phyloP scores from a whole-genome alignment of 2,797 vertebrate species.

The Clarias pachynema region DNA sequence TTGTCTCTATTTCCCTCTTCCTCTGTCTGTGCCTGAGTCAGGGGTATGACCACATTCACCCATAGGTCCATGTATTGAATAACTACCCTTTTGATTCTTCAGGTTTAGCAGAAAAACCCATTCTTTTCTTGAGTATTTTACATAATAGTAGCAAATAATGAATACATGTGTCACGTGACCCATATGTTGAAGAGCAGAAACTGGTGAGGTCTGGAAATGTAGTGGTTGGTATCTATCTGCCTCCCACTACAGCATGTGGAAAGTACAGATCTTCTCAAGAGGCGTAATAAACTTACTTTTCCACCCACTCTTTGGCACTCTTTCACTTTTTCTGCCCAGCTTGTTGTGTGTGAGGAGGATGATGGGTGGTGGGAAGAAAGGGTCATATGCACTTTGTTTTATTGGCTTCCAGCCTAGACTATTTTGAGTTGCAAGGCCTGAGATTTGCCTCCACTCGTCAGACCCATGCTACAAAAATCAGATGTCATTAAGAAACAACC shows the following conservation, averaged over 20 bases:
- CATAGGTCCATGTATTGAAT: slow-evolving; percentile 49
- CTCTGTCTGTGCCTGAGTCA: slow-evolving; percentile 63
- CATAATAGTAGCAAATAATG: not conserved
- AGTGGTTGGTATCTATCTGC: slow-evolving; percentile 15
- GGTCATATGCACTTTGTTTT: slow-evolving; percentile 66
- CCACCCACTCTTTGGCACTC: slow-evolving; percentile 45
- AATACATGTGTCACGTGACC: slow-evolving; percentile 9
- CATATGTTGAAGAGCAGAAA: slow-evolving; percentile 26
- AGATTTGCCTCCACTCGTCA: slow-evolving; percentile 67
- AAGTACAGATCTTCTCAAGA: slow-evolving; percentile 19
- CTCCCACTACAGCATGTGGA: slow-evolving; percentile 21
- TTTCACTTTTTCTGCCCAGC: slow-evolving; percentile 44
- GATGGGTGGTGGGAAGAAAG: slow-evolving; percentile 53
- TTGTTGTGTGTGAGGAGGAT: slow-evolving; percentile 36
- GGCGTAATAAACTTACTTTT: slow-evolving; percentile 40
- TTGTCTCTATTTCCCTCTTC: slow-evolving; percentile 33
- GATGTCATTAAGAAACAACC: slow-evolving; percentile 60
- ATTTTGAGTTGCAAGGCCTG: slow-evolving; percentile 70
- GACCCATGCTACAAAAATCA: slow-evolving; percentile 62
- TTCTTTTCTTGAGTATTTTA: slow-evolving; percentile 6
- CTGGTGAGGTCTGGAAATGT: slow-evolving; percentile 14
- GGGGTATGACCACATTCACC: slow-evolving; percentile 72
- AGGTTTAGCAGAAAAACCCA: slow-evolving; percentile 9
- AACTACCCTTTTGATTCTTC: slow-evolving; percentile 45
- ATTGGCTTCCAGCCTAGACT: slow-evolving; percentile 69